Conservation (phyloP, 2,888 invertebrate species). For the Drosophila austrosaltans region DNA sequence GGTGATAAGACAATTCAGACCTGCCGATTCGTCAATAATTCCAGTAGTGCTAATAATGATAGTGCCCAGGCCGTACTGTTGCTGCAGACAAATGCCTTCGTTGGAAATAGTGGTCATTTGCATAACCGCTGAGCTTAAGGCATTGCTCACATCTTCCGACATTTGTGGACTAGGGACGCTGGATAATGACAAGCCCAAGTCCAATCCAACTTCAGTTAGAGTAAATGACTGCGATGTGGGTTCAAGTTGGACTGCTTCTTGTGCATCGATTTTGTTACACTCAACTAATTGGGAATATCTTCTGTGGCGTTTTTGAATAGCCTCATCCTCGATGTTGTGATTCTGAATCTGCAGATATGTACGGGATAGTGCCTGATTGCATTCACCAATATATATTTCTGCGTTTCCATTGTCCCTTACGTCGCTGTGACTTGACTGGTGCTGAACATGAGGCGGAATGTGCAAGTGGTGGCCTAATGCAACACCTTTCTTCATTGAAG, state of each 20-base stretch:
- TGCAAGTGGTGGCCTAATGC: not conserved
- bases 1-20: conserved; percentile 41
- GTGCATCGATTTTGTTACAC: not conserved
- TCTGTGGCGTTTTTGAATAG: conserved; percentile 6
- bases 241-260: not conserved
- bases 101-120: conserved; percentile 20
- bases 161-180: conserved; percentile 1
- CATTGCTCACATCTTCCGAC: conserved; percentile 15
- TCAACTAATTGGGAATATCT: not conserved
- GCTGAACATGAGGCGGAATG: not conserved
- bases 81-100: conserved; percentile 38
- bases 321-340: not conserved
- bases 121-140: conserved; percentile 29
- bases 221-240: conserved; percentile 3
- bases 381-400: not conserved
- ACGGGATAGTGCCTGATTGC: not conserved
- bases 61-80: conserved; percentile 66
- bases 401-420: not conserved
- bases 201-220: conserved; percentile 26
- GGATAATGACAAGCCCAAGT: conserved; percentile 28
- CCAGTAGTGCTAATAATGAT: conserved; percentile 62
- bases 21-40: conserved; percentile 38
- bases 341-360: conserved; percentile 8
- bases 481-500: not conserved
- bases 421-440: not conserved